These are phyloP conservation scores for Nematolebias whitei DNA, from an alignment of 2,113 vertebrate genomes.

Conservation along the genomic window DNA sequence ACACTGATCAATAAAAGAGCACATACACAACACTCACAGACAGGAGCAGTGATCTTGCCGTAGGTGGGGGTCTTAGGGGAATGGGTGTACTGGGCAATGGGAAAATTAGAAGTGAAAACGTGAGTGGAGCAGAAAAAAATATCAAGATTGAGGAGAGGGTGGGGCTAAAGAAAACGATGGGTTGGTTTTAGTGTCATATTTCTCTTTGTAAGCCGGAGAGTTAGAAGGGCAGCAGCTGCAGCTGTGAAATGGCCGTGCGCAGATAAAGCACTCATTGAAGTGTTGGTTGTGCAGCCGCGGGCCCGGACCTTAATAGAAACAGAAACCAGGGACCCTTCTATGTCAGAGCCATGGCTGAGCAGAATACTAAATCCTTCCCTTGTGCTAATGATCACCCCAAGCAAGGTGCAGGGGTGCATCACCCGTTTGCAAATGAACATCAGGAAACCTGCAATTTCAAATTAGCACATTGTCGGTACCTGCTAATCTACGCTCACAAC, in stretches of 20 bases:
- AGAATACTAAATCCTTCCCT: slow-evolving; percentile 66
- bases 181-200: slow-evolving; percentile 62
- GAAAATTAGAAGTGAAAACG: slow-evolving; percentile 71
- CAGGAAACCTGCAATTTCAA: slow-evolving; percentile 62
- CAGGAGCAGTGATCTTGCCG: slow-evolving; percentile 55
- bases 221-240: slow-evolving; percentile 64
- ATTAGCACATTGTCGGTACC: slow-evolving; percentile 56
- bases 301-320: slow-evolving; percentile 70
- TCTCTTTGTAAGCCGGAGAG: slow-evolving; percentile 58
- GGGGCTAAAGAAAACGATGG: slow-evolving; percentile 47
- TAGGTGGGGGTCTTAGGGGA: slow-evolving; percentile 60
- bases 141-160: slow-evolving; percentile 33
- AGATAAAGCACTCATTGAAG: slow-evolving; percentile 62
- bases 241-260: slow-evolving; percentile 49
- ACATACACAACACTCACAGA: slow-evolving; percentile 44
- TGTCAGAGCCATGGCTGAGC: slow-evolving; percentile 57
- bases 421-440: slow-evolving; percentile 64
- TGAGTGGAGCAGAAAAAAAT: slow-evolving; percentile 34
- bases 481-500: slow-evolving; percentile 14
- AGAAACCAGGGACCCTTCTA: slow-evolving; percentile 64
- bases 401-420: slow-evolving; percentile 60
- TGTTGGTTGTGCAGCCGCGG: slow-evolving; percentile 59
- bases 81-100: slow-evolving; percentile 51
- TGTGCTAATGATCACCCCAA: slow-evolving; percentile 71
- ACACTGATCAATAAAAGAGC: slow-evolving; percentile 63